Conservation (phyloP, 92 coral and sea anemone genomes). For the Zoanthus solanderi region DNA sequence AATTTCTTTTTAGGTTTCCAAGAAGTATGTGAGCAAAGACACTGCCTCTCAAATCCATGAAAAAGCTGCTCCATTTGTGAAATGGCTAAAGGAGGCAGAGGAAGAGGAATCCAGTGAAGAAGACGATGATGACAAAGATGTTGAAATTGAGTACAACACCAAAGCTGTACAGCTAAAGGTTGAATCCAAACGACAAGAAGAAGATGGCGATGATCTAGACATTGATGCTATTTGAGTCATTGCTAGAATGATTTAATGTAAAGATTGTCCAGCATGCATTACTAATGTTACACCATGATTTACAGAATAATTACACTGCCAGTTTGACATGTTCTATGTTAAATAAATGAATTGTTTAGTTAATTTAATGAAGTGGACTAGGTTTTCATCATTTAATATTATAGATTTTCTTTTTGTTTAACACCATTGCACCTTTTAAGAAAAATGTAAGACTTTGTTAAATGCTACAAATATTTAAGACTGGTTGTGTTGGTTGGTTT, state of each 20-base stretch:
- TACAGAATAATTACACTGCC: no score
- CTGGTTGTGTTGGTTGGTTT: no score
- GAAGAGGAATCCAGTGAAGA: constrained; percentile 95
- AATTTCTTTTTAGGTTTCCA: constrained; percentile 78
- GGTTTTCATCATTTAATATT: no score
- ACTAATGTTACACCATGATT: no score
- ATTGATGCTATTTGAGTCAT: constrained; percentile 86
- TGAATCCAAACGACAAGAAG: constrained; percentile 47
- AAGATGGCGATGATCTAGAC: constrained; percentile 86
- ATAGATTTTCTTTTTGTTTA: no score
- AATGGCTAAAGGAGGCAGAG: constrained; percentile 98
- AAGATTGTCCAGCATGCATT: no score
- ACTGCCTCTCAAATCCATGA: constrained; percentile 86
- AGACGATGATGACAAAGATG: constrained; percentile 67
- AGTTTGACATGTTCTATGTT: neutral
- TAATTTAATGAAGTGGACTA: no score
- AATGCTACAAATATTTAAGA: no score
- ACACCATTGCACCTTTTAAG: no score
- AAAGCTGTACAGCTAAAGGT: constrained; percentile 81
- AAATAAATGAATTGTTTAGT: no score
- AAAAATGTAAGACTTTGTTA: no score
- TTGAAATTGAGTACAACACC: constrained; percentile 92
- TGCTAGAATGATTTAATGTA: neutral
- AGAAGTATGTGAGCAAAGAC: constrained; percentile 93
- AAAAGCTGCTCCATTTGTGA: constrained; percentile 91